A percentile compares a stretch with the other conserved stretches of the same genome.
Conservation (phyloP, 2,113 vertebrate species). For the Falco punctatus region DNA sequence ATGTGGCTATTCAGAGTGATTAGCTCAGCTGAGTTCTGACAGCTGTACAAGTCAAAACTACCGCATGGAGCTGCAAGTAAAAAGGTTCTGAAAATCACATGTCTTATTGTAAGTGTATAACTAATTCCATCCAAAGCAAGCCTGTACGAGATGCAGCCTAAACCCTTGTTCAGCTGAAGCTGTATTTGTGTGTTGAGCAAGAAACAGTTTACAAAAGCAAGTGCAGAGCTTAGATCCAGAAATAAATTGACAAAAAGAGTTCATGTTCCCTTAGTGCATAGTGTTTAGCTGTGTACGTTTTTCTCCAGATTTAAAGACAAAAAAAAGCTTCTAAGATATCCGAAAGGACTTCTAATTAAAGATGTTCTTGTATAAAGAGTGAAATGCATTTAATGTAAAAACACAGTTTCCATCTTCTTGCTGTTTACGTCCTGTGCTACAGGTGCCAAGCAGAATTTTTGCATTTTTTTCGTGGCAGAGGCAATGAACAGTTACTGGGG, state of each 20-base stretch:
- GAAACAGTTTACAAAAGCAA: background rate
- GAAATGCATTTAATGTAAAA: background rate
- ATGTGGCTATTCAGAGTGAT: background rate
- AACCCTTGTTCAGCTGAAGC: background rate
- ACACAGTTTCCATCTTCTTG: background rate
- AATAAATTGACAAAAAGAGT: background rate
- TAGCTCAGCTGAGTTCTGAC: background rate
- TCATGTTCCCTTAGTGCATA: background rate
- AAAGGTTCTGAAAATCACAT: background rate
- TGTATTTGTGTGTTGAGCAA: background rate
- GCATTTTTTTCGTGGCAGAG: background rate
- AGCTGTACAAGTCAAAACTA: background rate
- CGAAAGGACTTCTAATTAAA: background rate
- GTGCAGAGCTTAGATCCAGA: background rate
- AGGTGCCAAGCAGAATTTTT: background rate
- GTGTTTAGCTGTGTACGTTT: background rate
- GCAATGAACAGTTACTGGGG: background rate
- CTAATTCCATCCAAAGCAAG: background rate
- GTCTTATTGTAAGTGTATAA: background rate
- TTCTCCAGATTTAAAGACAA: background rate
- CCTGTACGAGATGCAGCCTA: background rate
- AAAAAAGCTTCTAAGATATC: background rate
- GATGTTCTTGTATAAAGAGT: background rate
- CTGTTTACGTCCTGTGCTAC: background rate
- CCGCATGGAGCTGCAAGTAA: background rate